Base-by-base conservation (phyloP, 1,140 invertebrate genomes). In the Meteorus sp. region DNA sequence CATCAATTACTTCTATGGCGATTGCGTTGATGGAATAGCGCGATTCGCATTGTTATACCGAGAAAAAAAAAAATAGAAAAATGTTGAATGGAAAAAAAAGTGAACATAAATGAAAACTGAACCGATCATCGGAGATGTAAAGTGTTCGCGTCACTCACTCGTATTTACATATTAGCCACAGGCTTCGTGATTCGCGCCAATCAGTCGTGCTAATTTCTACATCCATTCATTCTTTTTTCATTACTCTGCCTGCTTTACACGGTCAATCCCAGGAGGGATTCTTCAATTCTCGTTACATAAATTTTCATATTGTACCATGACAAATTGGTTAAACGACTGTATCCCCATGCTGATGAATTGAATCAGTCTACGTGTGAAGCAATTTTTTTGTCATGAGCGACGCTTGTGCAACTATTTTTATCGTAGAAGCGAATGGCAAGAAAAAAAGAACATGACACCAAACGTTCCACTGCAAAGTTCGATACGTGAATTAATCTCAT, bases 81-180 rank as follows among this genome's bases (percentile, higher is more conserved):
- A n/a, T n/a, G n/a, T n/a, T n/a, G n/a, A 39, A 39, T 39, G 35
- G 15, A 8, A 11, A 39, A 39, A n/a, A 13, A 39, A 15, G 13
- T 15, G 13, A 39, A 39, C 8, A n/a, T n/a, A n/a, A n/a, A n/a
- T n/a, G n/a, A n/a, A n/a, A n/a, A n/a, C n/a, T n/a, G n/a, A n/a
- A n/a, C n/a, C n/a, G 13, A 39, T 39, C 8, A 15, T 39, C 35
- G 11, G 35, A 39, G 35, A 39, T 39, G 35, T 4, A 39, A 39
- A 39, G 11, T 33, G 31, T 17, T 33, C 29, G 50, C 15, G 15
- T 29, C 13, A 52, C 35, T 52, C 19, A 33, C n/a, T 25, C 22
- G 33, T 52, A 52, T 52, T 52, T 52, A 52, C 50, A 52, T 19
- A 5, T 25, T 52, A 37, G 17, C 50, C 33, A 17, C 50, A 17